Percentiles rank a stretch among this genome's conserved stretches.
phyloP scores from a whole-genome alignment of 2,797 vertebrate genomes.

The Amblyraja radiata region DNA sequence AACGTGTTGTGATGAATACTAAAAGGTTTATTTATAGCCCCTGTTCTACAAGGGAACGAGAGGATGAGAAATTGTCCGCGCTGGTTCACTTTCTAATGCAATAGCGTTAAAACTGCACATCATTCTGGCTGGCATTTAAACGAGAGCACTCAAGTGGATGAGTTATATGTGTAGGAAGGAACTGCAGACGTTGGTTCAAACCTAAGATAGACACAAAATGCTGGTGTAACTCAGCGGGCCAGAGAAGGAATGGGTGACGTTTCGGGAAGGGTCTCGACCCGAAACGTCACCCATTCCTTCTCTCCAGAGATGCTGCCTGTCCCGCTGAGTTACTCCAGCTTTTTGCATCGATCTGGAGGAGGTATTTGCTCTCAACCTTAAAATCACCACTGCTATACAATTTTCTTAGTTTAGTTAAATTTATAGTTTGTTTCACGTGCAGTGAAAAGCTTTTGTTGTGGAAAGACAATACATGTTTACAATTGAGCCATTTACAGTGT shows the following conservation, averaged over 20 bases:
- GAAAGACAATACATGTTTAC: too few species aligned
- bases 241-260: too few species aligned
- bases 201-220: too few species aligned
- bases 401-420: neutral
- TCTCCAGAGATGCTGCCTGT: too few species aligned
- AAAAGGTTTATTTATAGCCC: neutral
- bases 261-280: too few species aligned
- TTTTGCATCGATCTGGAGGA: neutral
- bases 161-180: neutral
- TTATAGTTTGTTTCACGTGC: too few species aligned
- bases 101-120: neutral
- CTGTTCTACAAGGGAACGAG: neutral
- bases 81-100: neutral
- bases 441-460: too few species aligned
- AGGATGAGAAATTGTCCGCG: neutral
- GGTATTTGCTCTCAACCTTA: neutral
- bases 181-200: too few species aligned
- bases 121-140: neutral
- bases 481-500: too few species aligned
- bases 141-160: neutral
- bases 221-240: too few species aligned
- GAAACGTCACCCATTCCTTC: too few species aligned
- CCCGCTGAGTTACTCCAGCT: too few species aligned
- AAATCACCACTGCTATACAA: neutral
- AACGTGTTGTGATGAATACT: neutral